Conservation (phyloP, 2,113 vertebrate genomes). For the Columba janthina region DNA sequence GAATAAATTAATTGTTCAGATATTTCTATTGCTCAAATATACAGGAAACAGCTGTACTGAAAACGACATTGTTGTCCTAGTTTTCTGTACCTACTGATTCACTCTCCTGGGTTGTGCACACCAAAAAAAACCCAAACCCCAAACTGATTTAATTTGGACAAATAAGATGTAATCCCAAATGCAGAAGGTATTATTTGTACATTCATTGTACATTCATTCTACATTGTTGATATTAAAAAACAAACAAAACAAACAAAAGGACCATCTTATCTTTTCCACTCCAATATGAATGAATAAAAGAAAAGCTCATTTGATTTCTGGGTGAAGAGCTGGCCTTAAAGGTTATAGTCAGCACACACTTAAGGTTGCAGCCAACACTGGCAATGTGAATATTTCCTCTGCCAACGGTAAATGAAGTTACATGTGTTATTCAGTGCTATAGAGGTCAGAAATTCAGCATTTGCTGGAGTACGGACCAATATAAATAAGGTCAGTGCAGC, state of each 20-base stretch:
- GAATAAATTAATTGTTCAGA: background rate
- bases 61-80: background rate
- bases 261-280: background rate
- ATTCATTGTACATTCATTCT: background rate
- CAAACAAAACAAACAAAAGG: background rate
- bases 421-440: background rate
- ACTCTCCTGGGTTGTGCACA: background rate
- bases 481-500: background rate
- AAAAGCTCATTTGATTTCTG: conserved; percentile 2
- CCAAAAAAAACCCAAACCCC: background rate
- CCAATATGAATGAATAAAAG: background rate
- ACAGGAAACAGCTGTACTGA: background rate
- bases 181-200: background rate
- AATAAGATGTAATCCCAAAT: background rate
- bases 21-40: background rate
- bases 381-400: background rate
- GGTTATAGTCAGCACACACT: background rate
- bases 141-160: conserved; percentile 25
- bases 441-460: background rate
- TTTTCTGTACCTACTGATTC: background rate
- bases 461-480: background rate
- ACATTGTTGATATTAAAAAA: background rate
- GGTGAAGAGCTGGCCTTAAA: background rate
- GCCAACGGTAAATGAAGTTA: background rate
- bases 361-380: background rate